These are phyloP conservation scores for Excalfactoria chinensis DNA, from an alignment of 2,113 vertebrate species.

Conservation along the genomic window DNA sequence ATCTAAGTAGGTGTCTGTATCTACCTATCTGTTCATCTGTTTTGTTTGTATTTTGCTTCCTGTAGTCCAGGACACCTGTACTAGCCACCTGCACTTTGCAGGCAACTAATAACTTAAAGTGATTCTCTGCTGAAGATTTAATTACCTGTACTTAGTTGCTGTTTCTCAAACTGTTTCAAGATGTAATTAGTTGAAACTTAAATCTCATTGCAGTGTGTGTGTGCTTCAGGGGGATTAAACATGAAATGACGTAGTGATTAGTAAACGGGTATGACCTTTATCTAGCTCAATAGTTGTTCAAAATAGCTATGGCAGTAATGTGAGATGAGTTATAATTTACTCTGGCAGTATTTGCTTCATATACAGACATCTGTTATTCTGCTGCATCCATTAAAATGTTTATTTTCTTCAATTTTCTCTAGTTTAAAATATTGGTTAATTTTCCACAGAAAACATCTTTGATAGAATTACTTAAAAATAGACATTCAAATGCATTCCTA, in stretches of 20 bases:
- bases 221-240: background rate
- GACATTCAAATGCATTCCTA: background rate
- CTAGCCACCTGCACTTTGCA: background rate
- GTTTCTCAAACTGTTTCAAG: background rate
- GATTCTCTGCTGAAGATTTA: background rate
- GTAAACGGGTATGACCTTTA: background rate
- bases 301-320: background rate
- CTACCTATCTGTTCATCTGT: background rate
- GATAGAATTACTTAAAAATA: background rate
- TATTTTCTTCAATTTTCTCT: background rate
- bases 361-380: background rate
- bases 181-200: conserved; percentile 22
- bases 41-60: background rate
- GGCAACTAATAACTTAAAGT: background rate
- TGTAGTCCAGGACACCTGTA: background rate
- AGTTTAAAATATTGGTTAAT: background rate
- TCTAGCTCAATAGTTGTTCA: background rate
- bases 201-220: background rate
- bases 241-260: background rate
- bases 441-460: background rate
- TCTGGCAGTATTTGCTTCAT: background rate
- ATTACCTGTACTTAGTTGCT: background rate
- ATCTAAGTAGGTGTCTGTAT: rapidly evolving
- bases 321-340: background rate
- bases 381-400: background rate